These are phyloP conservation scores for Gibbula magus DNA, from an alignment of 2,888 invertebrate species.

Conservation along the genomic window DNA sequence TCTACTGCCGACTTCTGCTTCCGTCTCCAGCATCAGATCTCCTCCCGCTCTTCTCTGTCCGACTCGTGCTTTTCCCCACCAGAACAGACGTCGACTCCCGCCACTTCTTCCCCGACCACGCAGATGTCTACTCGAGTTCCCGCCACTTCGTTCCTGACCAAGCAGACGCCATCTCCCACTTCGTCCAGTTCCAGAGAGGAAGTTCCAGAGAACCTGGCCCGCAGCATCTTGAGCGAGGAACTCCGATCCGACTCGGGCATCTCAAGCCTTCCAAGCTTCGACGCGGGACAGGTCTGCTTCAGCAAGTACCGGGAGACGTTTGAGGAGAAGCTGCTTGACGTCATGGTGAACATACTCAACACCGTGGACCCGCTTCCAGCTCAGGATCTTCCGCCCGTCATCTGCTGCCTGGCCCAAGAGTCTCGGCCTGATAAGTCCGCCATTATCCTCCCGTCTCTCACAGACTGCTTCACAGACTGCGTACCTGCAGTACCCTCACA, in stretches of 20 bases:
- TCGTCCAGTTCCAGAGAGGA: not conserved
- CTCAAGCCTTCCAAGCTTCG: not conserved
- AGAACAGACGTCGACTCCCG: not conserved
- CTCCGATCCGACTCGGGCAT: not conserved
- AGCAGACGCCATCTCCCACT: no score
- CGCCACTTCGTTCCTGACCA: not conserved
- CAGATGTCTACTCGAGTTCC: not conserved
- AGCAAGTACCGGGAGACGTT: not conserved
- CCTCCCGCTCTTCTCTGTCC: not conserved
- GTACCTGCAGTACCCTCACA: not conserved
- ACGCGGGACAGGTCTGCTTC: not conserved
- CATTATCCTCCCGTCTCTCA: not conserved
- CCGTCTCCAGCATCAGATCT: not conserved
- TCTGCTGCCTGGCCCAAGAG: not conserved
- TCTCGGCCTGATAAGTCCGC: not conserved
- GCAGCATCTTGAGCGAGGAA: not conserved
- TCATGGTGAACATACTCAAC: not conserved
- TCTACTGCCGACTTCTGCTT: not conserved
- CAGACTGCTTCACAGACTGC: not conserved
- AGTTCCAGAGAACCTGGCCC: not conserved
- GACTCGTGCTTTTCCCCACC: not conserved
- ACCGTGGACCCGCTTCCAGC: not conserved
- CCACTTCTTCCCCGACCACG: not conserved
- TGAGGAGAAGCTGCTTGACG: not conserved
- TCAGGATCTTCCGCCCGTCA: not conserved